These are phyloP conservation scores for Mongoloraphidia duomilia DNA, from an alignment of 2,888 invertebrate species.

Conservation along the genomic window DNA sequence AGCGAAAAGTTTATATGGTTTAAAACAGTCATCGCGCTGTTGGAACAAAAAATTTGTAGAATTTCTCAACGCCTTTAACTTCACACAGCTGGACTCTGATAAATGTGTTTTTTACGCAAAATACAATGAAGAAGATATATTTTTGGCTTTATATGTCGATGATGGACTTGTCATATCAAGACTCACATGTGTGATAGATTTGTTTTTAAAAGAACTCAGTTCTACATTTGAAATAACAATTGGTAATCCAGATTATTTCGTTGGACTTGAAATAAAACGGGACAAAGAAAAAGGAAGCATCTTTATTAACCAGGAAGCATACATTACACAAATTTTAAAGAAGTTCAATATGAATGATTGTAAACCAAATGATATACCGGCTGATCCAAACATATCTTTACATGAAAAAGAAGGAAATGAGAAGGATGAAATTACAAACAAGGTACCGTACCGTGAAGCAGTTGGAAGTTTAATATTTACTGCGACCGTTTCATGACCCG, in stretches of 20 bases:
- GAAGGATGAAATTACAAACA: not conserved
- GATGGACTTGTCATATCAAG: slow-evolving; percentile 12
- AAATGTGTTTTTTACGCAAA: slow-evolving; percentile 10
- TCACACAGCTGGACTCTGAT: slow-evolving; percentile 10
- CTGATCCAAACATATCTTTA: slow-evolving; percentile 5
- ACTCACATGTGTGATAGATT: slow-evolving; percentile 1
- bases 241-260: slow-evolving; percentile 8
- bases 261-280: slow-evolving; percentile 12
- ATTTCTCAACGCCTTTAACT: slow-evolving; percentile 9
- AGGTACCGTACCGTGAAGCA: slow-evolving; percentile 3
- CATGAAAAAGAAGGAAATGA: not conserved
- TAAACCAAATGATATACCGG: slow-evolving; percentile 4
- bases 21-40: slow-evolving; percentile 14
- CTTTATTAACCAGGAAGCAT: slow-evolving; percentile 3
- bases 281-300: not conserved
- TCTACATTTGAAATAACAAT: slow-evolving; percentile 9
- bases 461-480: slow-evolving; percentile 4
- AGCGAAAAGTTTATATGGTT: slow-evolving; percentile 9
- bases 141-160: slow-evolving; percentile 14
- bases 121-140: slow-evolving; percentile 4
- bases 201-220: slow-evolving; percentile 5
- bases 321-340: slow-evolving; percentile 1
- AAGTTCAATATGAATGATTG: slow-evolving; percentile 4
- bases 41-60: slow-evolving; percentile 14
- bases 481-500: slow-evolving; percentile 2